A percentile compares a stretch with the other conserved stretches of the same genome.
Conservation (phyloP, 1,140 invertebrate genomes). For the Drosophila rufa region DNA sequence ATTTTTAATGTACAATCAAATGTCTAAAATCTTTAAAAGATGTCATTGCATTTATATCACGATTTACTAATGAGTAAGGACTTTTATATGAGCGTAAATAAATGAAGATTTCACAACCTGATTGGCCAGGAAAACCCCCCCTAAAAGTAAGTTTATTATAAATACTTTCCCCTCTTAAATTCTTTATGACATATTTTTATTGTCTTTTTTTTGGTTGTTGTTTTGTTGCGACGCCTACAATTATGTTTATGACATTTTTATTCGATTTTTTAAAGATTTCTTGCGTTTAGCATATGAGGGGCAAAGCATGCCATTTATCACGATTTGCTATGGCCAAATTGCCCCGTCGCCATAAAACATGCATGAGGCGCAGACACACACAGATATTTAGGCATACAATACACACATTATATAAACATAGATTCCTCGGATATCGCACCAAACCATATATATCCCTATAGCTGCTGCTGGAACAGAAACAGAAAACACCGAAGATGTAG, state of each 20-base stretch:
- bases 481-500: constrained; percentile 24
- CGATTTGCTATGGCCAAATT: constrained; percentile 49
- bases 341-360: constrained; percentile 50
- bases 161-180: constrained; percentile 2
- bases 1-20: no score
- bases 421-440: constrained; percentile 34
- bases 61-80: constrained; percentile 39
- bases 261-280: constrained; percentile 77
- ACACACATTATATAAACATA: constrained; percentile 47
- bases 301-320: constrained; percentile 42
- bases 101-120: constrained; percentile 14
- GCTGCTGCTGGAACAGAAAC: constrained; percentile 2
- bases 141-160: neutral
- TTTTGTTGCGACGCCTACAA: constrained; percentile 35
- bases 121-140: neutral
- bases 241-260: constrained; percentile 80
- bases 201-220: constrained; percentile 20
- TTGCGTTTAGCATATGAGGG: constrained; percentile 62
- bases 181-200: constrained; percentile 50
- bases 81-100: constrained; percentile 10
- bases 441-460: constrained; percentile 12
- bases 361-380: constrained; percentile 22
- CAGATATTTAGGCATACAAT: constrained; percentile 47
- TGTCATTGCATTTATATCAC: neutral
- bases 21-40: no score